Evolutionary conservation across 1,140 invertebrate species (phyloP), one percentile per base, ranked within the genome.

Genomic region (Aphis craccivora): DNA sequence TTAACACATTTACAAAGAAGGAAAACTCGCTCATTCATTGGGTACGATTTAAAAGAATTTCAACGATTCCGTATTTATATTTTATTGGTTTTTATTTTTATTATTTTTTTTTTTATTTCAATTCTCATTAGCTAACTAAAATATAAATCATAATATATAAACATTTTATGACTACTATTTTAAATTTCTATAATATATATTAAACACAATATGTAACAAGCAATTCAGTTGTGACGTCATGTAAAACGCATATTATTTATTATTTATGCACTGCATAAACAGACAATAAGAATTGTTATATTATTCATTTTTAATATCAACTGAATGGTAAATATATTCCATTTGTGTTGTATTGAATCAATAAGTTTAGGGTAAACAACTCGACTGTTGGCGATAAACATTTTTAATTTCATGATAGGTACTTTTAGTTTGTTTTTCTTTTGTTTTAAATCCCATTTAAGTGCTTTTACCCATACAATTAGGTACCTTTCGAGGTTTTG

Each of bases 401-500:
- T 83, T 83, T 83, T 83, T 83, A 83, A 37, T 83, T 83, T 18
- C 20, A 14, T 37, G 6, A 83, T 83, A 81, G 35, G 30, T 67
- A 67, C 60, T 67, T 76, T 76, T n/a, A 35, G 30, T 76, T 76
- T 76, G n/a, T 76, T 76, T 76, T n/a, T 76, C 60, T 76, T 76
- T 76, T 76, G 30, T 76, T 76, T 76, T 76, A 18, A 76, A 76
- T 76, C 14, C n/a, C n/a, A 76, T 76, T n/a, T 76, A 76, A 76
- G 60, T n/a, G 60, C 0, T 76, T 76, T 76, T 35, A n/a, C 60
- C n/a, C n/a, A 18, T 76, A 76, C n/a, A 76, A 76, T 76, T n/a
- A 76, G n/a, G n/a, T n/a, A 76, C 60, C 30, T 76, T 76, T n/a
- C 18, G 30, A 76, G 14, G n/a, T 9, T 76, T 76, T 76, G n/a